A percentile compares a stretch with the other conserved stretches of the same genome.
Evolutionary conservation across 1,140 invertebrate genomes (phyloP).

Genomic region (Heliconius himera): DNA sequence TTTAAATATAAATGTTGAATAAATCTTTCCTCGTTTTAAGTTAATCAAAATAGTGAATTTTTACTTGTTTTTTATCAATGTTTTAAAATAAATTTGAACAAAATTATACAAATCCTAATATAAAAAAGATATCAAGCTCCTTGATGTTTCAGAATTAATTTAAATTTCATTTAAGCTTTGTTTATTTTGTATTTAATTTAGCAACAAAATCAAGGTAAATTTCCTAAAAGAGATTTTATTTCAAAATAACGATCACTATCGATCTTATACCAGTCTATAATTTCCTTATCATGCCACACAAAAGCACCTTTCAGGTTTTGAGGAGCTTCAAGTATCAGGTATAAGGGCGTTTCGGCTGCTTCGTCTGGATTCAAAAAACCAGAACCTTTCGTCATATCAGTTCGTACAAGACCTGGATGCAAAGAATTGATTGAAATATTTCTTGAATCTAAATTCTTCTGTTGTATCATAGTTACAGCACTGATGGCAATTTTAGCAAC

Average conservation of each 20-base stretch:
- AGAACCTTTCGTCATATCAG: constrained; percentile 86
- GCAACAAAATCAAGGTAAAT: not conserved
- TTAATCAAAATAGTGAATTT: too few species aligned
- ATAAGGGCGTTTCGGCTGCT: constrained; percentile 66
- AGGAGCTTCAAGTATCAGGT: constrained; percentile 66
- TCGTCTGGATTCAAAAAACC: constrained; percentile 84
- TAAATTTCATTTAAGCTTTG: too few species aligned
- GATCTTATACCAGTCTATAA: constrained; percentile 68
- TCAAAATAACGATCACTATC: constrained; percentile 42
- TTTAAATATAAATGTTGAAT: too few species aligned
- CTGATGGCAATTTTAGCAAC: constrained; percentile 87
- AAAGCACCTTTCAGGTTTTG: constrained; percentile 65
- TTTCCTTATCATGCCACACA: constrained; percentile 67
- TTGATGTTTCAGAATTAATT: too few species aligned
- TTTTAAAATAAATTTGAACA: too few species aligned
- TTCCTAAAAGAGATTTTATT: not conserved
- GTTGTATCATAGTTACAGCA: constrained; percentile 84
- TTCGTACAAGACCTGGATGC: constrained; percentile 86
- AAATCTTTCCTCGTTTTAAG: too few species aligned
- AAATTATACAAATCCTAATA: too few species aligned
- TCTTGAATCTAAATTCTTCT: constrained; percentile 77
- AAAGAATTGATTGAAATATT: constrained; percentile 86
- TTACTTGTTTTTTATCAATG: too few species aligned
- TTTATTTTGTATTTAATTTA: too few species aligned
- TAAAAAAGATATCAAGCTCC: too few species aligned